Evolutionary conservation across 1,140 invertebrate genomes (phyloP).

Genomic region (Leptinotarsa undecemlineata): DNA sequence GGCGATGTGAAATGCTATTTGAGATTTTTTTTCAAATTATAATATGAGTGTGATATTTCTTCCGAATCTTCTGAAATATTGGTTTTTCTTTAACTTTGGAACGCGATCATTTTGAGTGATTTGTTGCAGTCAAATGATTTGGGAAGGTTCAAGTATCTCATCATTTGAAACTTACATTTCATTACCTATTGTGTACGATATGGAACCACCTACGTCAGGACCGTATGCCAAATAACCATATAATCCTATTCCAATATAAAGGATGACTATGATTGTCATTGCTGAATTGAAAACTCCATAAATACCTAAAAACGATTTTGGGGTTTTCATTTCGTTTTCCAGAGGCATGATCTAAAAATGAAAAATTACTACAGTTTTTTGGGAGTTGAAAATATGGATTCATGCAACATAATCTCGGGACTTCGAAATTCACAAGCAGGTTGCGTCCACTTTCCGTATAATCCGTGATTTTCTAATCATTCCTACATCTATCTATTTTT

Average conservation of each 20-base stretch:
- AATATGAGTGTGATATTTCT: too few relatives aligned
- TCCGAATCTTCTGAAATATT: too few relatives aligned
- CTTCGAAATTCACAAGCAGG: too few relatives aligned
- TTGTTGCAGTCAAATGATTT: not conserved
- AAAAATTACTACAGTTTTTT: not conserved
- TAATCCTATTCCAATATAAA: constrained; percentile 77
- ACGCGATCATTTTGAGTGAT: not conserved
- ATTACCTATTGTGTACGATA: constrained; percentile 67
- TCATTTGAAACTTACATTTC: constrained; percentile 59
- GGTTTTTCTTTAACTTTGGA: too few relatives aligned
- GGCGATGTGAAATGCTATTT: too few relatives aligned
- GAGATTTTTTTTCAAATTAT: too few relatives aligned
- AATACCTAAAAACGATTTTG: constrained; percentile 68
- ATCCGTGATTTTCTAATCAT: too few relatives aligned
- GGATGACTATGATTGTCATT: constrained; percentile 71
- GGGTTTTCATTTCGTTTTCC: constrained; percentile 84
- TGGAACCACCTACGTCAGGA: constrained; percentile 63
- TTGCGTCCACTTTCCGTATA: too few relatives aligned
- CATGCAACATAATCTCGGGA: too few relatives aligned
- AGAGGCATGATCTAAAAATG: constrained; percentile 75
- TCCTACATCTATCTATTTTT: too few relatives aligned
- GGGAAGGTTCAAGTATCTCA: not conserved
- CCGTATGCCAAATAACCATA: constrained; percentile 82
- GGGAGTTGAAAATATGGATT: not conserved
- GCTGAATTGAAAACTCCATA: constrained; percentile 75